These are phyloP conservation scores for Peromyscus attwateri DNA, from an alignment of 2,797 vertebrate genomes.

Conservation along the genomic window DNA sequence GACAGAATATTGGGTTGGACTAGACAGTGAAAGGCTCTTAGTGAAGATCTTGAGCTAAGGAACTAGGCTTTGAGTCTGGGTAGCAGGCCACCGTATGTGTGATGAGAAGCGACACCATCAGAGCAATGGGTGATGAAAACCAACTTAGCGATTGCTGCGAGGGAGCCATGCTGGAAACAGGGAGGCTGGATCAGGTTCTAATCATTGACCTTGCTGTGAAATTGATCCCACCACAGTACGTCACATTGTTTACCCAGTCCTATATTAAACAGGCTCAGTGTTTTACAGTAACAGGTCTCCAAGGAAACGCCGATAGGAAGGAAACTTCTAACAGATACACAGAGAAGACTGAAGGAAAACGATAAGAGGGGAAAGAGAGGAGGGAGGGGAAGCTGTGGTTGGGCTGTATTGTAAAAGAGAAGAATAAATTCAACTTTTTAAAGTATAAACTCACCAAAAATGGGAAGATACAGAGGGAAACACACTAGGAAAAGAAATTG, in stretches of 20 bases:
- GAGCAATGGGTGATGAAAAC: neutral
- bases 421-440: neutral
- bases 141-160: constrained; percentile 27
- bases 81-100: neutral
- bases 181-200: constrained; percentile 8
- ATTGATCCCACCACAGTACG: constrained; percentile 48
- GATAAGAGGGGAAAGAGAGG: neutral
- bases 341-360: constrained; percentile 21
- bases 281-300: constrained; percentile 58
- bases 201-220: constrained; percentile 62
- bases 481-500: neutral
- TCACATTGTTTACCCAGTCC: constrained; percentile 49
- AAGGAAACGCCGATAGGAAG: constrained; percentile 36
- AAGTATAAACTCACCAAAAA: neutral
- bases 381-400: neutral
- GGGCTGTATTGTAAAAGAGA: neutral
- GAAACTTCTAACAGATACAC: constrained; percentile 12
- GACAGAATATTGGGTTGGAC: neutral
- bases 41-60: neutral
- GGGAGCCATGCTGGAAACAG: neutral
- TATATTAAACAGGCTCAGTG: constrained; percentile 40
- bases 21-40: neutral
- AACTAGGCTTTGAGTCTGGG: fast-evolving
- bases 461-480: neutral
- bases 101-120: neutral